Evolutionary conservation across 2,113 vertebrate genomes (phyloP).

Genomic region (Hiodon alosoides): DNA sequence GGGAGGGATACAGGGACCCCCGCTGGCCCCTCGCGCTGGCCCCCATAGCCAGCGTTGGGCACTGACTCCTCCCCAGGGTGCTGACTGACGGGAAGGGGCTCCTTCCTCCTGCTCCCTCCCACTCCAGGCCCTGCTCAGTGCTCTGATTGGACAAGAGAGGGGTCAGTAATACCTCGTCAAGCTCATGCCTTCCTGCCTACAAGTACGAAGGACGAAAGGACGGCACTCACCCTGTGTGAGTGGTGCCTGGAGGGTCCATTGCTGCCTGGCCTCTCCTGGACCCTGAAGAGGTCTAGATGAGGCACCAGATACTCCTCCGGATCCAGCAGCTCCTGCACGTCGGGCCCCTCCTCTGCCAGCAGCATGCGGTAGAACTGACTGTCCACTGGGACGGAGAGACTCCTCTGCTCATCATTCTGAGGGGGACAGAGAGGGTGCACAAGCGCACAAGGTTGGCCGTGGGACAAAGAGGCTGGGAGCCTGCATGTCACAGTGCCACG

Average conservation of each 20-base stretch:
- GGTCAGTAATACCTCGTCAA: background rate
- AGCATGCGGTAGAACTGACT: constrained; percentile 86
- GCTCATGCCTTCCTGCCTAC: background rate
- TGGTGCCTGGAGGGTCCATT: constrained; percentile 80
- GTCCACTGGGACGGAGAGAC: constrained; percentile 74
- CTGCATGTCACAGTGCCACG: too few species aligned
- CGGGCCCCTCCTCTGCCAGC: constrained; percentile 77
- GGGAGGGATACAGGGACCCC: constrained; percentile 59
- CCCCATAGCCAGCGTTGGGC: constrained; percentile 51
- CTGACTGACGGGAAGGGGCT: constrained; percentile 55
- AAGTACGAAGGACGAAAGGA: background rate
- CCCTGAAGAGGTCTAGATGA: constrained; percentile 78
- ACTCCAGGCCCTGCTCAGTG: constrained; percentile 56
- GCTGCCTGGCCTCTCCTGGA: constrained; percentile 54
- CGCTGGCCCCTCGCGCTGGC: constrained; percentile 52
- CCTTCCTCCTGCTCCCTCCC: constrained; percentile 35
- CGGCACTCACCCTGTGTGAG: constrained; percentile 70
- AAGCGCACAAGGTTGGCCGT: background rate
- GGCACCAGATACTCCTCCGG: constrained; percentile 94
- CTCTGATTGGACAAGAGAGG: constrained; percentile 46
- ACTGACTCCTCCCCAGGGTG: constrained; percentile 53
- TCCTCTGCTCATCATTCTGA: constrained; percentile 84
- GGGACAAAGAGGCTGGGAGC: too few species aligned
- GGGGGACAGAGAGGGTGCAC: background rate
- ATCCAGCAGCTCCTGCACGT: constrained; percentile 83